These are phyloP conservation scores for Chouioia cunea DNA, from an alignment of 2,888 invertebrate genomes.

Conservation along the genomic window DNA sequence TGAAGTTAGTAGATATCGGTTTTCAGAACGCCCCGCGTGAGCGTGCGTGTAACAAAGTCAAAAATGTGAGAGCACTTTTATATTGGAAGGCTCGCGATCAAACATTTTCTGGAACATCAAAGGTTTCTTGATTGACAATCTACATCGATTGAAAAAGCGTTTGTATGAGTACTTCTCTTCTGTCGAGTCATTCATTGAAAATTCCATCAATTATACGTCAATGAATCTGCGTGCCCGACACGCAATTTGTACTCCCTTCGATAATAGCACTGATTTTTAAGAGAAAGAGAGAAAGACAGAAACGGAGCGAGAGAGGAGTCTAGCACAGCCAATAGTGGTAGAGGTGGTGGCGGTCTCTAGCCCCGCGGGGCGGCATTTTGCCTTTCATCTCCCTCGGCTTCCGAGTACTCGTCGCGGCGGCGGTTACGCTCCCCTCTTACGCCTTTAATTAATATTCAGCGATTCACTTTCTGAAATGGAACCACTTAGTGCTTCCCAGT, in stretches of 20 bases:
- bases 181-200: conserved; percentile 12
- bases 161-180: too few species aligned
- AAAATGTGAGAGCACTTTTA: too few species aligned
- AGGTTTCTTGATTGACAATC: too few species aligned
- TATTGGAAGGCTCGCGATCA: too few species aligned
- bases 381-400: conserved; percentile 41
- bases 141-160: too few species aligned
- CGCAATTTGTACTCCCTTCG: conserved; percentile 14
- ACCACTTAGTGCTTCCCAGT: conserved; percentile 53
- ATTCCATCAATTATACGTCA: conserved; percentile 27
- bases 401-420: conserved; percentile 6
- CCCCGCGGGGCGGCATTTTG: conserved; percentile 8
- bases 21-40: too few species aligned
- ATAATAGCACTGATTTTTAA: conserved; percentile 29
- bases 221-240: background rate
- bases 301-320: too few species aligned
- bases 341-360: background rate
- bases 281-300: too few species aligned
- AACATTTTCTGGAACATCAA: too few species aligned
- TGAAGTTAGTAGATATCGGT: too few species aligned
- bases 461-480: conserved; percentile 58
- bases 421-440: conserved; percentile 9
- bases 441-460: conserved; percentile 62
- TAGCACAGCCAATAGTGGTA: background rate
- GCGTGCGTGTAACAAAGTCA: too few species aligned